These are phyloP conservation scores for Lamprologus tigripictilis DNA, from an alignment of 2,113 vertebrate species.

Conservation along the genomic window DNA sequence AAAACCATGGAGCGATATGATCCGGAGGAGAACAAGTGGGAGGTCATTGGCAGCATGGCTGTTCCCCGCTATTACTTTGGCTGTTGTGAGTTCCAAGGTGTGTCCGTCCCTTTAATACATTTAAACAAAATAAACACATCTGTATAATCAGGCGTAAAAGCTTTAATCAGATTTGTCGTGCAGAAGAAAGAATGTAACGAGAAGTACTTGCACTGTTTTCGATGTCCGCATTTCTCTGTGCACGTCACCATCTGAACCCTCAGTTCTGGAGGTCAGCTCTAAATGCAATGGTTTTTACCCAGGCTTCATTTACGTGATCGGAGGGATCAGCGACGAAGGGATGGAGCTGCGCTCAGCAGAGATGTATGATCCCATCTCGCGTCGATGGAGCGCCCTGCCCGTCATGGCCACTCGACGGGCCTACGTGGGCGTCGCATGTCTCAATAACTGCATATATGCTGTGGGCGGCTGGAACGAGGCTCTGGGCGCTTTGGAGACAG, in stretches of 20 bases:
- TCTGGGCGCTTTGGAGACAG: constrained; percentile 84
- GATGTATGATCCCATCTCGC: constrained; percentile 87
- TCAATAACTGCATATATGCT: constrained; percentile 90
- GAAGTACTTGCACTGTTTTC: neutral
- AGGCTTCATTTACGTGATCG: constrained; percentile 94
- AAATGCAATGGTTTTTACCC: neutral
- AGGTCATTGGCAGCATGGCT: constrained; percentile 88
- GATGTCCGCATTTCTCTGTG: neutral
- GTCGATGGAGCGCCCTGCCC: constrained; percentile 85
- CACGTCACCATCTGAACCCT: neutral
- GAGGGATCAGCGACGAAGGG: constrained; percentile 89
- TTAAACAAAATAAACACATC: neutral
- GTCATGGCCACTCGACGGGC: constrained; percentile 86
- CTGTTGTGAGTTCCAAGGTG: constrained; percentile 96
- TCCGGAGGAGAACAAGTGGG: constrained; percentile 94
- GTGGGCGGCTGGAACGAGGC: constrained; percentile 94
- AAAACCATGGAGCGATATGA: constrained; percentile 94
- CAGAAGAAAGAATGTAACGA: neutral
- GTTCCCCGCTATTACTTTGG: constrained; percentile 92
- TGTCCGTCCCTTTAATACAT: neutral
- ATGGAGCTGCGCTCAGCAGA: constrained; percentile 87
- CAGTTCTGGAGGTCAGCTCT: neutral
- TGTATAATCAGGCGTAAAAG: neutral
- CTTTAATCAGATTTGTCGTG: neutral
- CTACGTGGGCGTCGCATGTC: constrained; percentile 87